Conservation (phyloP, 2,797 vertebrate species). For the Myotis myotis region DNA sequence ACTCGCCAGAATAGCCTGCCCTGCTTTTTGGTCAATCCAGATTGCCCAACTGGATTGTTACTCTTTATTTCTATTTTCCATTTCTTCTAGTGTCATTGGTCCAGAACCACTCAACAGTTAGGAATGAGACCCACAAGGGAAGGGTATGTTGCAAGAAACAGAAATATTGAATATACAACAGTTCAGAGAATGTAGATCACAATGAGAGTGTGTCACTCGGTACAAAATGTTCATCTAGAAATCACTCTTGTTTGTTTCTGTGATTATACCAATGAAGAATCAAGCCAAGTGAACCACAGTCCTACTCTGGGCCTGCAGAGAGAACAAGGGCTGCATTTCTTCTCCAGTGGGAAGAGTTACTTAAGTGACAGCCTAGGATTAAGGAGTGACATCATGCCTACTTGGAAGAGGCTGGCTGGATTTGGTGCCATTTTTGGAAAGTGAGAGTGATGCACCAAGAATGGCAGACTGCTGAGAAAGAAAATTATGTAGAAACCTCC, state of each 20-base stretch:
- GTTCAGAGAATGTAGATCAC: background rate
- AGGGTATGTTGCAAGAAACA: background rate
- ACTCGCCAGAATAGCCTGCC: background rate
- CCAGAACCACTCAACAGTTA: background rate
- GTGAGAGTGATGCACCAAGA: constrained; percentile 39
- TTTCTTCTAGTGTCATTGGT: background rate
- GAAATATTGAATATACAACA: background rate
- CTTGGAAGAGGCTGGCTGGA: constrained; percentile 69
- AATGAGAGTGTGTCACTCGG: background rate
- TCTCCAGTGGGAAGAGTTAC: constrained; percentile 16
- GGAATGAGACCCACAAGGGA: background rate
- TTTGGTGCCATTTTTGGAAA: constrained; percentile 68
- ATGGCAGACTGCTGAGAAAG: constrained; percentile 56
- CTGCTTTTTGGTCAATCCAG: background rate
- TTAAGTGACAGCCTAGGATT: constrained; percentile 2
- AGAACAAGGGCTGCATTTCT: background rate
- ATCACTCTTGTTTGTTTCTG: constrained; percentile 1
- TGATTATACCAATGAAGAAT: background rate
- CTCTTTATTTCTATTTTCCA: background rate
- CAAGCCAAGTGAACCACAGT: background rate
- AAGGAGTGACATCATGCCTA: constrained; percentile 65
- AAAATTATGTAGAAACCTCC: constrained; percentile 49
- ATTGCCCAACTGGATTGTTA: background rate
- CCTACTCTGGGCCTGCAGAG: background rate
- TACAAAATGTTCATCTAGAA: background rate